Evolutionary conservation across 2,797 vertebrate genomes (phyloP).

Genomic region (Notolepis coatsorum): DNA sequence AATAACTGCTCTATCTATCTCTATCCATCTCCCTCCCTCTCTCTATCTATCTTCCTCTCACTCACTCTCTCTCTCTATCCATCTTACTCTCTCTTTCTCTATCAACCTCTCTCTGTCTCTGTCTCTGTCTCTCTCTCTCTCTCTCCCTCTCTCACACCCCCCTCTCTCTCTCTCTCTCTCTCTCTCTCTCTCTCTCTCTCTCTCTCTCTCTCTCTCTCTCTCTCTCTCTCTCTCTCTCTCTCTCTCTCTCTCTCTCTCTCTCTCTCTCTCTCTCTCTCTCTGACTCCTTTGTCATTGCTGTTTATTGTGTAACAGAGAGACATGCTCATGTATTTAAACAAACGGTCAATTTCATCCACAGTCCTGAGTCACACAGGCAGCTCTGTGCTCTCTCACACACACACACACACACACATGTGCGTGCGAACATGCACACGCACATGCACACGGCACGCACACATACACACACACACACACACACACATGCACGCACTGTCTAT

Average conservation of each 20-base stretch:
- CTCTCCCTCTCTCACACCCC: not conserved
- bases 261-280: too few species aligned
- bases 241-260: too few species aligned
- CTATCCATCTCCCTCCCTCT: conserved; percentile 41
- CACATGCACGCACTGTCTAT: conserved; percentile 4
- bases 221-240: too few species aligned
- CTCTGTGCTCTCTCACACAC: conserved; percentile 15
- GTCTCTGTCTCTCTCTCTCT: conserved; percentile 3
- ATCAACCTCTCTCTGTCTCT: not conserved
- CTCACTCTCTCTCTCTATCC: not conserved
- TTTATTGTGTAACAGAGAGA: too few species aligned
- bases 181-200: too few species aligned
- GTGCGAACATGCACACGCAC: conserved; percentile 59
- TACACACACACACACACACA: conserved; percentile 13
- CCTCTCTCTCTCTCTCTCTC: conserved; percentile 30
- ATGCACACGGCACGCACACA: conserved; percentile 4
- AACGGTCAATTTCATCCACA: too few species aligned
- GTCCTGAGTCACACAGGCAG: not conserved
- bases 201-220: too few species aligned
- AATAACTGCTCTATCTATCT: conserved; percentile 21
- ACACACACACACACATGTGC: conserved; percentile 60
- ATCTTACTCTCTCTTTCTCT: not conserved
- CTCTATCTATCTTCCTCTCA: conserved; percentile 41
- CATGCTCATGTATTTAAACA: too few species aligned
- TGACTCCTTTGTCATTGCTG: too few species aligned